Evolutionary conservation across 2,113 vertebrate genomes (phyloP).

Genomic region (Nipponia nippon): DNA sequence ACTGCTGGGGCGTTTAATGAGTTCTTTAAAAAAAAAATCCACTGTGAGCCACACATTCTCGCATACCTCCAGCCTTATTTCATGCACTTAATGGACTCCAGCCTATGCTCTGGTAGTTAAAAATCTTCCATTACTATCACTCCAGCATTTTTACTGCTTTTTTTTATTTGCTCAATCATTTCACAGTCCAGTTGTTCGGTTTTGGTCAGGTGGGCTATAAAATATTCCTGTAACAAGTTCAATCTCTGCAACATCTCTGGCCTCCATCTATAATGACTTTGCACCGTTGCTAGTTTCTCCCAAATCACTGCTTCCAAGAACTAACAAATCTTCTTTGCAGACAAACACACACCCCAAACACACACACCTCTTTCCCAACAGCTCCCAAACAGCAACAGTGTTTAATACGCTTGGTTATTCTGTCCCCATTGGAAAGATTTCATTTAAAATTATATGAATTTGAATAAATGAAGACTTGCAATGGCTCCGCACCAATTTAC

Average conservation of each 20-base stretch:
- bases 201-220: slow-evolving; percentile 58
- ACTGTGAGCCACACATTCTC: slow-evolving; percentile 5
- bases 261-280: slow-evolving; percentile 23
- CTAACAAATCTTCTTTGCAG: slow-evolving; percentile 13
- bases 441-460: background rate
- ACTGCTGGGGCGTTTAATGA: slow-evolving; percentile 43
- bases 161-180: slow-evolving; percentile 69
- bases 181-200: slow-evolving; percentile 55
- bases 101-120: slow-evolving; percentile 48
- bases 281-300: background rate
- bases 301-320: background rate
- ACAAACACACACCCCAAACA: background rate
- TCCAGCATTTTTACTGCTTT: slow-evolving; percentile 51
- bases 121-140: slow-evolving; percentile 57
- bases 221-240: slow-evolving; percentile 50
- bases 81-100: slow-evolving; percentile 55
- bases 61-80: slow-evolving; percentile 38
- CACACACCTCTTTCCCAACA: background rate
- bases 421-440: background rate
- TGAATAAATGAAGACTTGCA: background rate
- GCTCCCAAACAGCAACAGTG: background rate
- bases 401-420: background rate
- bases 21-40: background rate
- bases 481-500: background rate
- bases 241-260: slow-evolving; percentile 36